Evolutionary conservation across 2,888 invertebrate species (phyloP), one percentile per base, ranked within the genome.

Genomic region (Polyommatus icarus): DNA sequence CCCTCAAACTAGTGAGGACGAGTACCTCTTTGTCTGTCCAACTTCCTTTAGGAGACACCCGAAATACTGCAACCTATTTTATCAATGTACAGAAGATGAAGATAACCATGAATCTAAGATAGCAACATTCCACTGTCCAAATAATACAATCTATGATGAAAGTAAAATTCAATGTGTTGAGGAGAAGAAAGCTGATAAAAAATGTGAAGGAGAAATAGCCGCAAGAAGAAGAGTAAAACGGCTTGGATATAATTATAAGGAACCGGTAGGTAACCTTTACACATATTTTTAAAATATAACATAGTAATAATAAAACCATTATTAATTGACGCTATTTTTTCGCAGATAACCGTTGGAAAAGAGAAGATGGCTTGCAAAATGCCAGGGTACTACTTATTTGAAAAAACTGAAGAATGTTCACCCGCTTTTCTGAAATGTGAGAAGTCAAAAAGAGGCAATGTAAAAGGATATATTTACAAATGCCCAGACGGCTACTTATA

Each of bases 31-130:
- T 78, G 95, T 97, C 1, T 98, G 98, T 85, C 98, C 98, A 10
- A 97, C 97, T 7, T 97, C 97, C 59, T 98, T 98, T 89, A 95
- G 95, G 85, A 94, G 97, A 81, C 97, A 98, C 94, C 97, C 98
- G 0, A 97, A 96, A 86, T 96, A 96, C 85, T 98, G 98, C 84
- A 97, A 97, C 84, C 89, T 97, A 83, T 97, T 98, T 91, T 98
- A 98, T 86, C 98, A 98, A 88, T 98, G 98, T 84, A 96, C 96
- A 24, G 95, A 95, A 82, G 95, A 95, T 78, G 91, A 95, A 8
- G 95, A 95, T 46, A 95, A 91, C 73, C 95, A 96, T 85, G 96
- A 97, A 81, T 90, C 96, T n/a, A 97, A 96, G 86, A 94, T 97
- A 80, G 94, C 97, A 1, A 95, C 96, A 10, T 95, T 98, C 82